Evolutionary conservation across 2,888 invertebrate genomes (phyloP), one percentile per base, ranked within the genome.

Genomic region (Acanthopleura granulata): DNA sequence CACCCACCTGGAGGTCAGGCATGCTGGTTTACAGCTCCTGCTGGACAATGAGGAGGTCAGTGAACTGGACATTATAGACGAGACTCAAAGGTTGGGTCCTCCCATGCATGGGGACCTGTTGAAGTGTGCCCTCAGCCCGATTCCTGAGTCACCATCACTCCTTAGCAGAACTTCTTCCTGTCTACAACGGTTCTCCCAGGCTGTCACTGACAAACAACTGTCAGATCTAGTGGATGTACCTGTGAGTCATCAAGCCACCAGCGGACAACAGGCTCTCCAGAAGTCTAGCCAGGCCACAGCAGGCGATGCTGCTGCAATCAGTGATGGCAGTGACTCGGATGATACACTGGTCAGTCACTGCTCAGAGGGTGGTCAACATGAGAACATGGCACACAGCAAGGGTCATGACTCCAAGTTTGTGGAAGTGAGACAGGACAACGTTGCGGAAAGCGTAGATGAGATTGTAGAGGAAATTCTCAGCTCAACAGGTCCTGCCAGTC

Each of bases 381-480:
- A 72, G 15, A 77, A 76, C 49, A 75, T 72, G 40, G 77, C 50
- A 14, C 51, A 15, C 16, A 72, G 18, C 57, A 22, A n/a, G 22
- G 14, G 1, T 14, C n/a, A 18, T 4, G 22, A 72, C 14, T 25
- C n/a, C 4, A 29, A 50, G 14, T 85, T 83, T 76, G 84, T 85
- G 25, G 85, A 86, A 77, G 80, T 81, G 12, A 85, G 81, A 29
- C 74, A 77, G 49, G 71, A 74, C 49, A 79, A 81, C 22, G 77
- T 80, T 49, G 81, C 84, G 62, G 83, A 84, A 29, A 83, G 86
- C 57, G 81, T 88, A 51, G 83, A 86, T 73, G 83, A 84, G 49
- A 86, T 83, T n/a, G 86, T 88, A 74, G 85, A 88, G 66, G 89
- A 89, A 75, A 89, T 89, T 51, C 77, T 89, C 22, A 87, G 81